Base-by-base conservation (phyloP, 2,113 vertebrate species). In the Ursus arctos region DNA sequence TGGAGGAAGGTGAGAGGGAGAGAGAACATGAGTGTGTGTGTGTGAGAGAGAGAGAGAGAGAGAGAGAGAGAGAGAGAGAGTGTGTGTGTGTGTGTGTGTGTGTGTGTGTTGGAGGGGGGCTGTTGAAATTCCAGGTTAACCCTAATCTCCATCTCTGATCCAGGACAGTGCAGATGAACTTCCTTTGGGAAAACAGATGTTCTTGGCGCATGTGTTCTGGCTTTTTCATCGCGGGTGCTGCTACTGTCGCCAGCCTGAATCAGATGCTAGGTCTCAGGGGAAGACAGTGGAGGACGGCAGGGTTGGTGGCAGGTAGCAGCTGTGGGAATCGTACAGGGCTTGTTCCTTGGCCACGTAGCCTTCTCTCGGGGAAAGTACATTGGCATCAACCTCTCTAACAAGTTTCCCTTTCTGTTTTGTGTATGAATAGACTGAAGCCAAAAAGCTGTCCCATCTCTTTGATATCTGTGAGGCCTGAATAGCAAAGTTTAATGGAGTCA, bases 381-480 rank as follows among this genome's bases (percentile, higher is more conserved):
- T 72, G 43, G 26, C 12, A 24, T 79, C 47, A 53, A n/a, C 3
- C 74, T 28, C 22, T 90, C 61, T 77, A 69, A 90, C 55, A 89
- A 19, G 53, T 92, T 95, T 92, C 63, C 40, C 67, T 71, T 81
- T 92, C 13, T 57, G 2, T 91, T 96, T 21, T 79, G 24, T 71
- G 7, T 80, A 9, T 91, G 57, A 79, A 57, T 72, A 85, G 21
- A 55, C 53, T 90, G 84, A 80, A 91, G 55, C 47, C 88, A 69
- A 97, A 63, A 93, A 33, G 18, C 55, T 59, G 9, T 71, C 36
- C 11, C 28, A 28, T 95, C 10, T 92, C 53, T 88, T 93, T 72
- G 22, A 33, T 61, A 77, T 69, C 80, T 91, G 0, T 92, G 79
- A 86, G 43, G 19, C 47, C 81, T 91, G n/a, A 90, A 31, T 59